These are phyloP conservation scores for Forpus xanthops DNA, from an alignment of 2,797 vertebrate genomes.

Conservation along the genomic window DNA sequence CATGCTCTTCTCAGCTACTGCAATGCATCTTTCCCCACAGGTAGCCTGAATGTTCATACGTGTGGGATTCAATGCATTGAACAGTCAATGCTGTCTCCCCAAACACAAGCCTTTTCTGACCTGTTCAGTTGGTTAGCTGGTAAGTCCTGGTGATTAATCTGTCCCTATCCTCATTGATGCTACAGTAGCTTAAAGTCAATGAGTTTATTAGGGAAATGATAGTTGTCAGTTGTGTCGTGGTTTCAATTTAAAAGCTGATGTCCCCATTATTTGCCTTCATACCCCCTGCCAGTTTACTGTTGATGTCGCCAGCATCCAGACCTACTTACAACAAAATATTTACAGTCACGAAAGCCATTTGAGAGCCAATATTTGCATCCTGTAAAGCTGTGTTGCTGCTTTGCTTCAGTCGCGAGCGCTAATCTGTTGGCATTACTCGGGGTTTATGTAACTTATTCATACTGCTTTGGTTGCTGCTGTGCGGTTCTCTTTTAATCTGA, in stretches of 20 bases:
- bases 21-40: background rate
- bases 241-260: conserved; percentile 28
- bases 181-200: background rate
- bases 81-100: background rate
- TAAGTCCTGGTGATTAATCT: background rate
- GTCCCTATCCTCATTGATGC: background rate
- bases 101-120: background rate
- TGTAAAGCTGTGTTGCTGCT: background rate
- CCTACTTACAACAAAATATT: conserved; percentile 49
- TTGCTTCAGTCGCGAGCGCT: background rate
- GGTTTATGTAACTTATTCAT: background rate
- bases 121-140: background rate
- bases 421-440: background rate
- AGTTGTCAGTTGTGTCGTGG: conserved; percentile 4
- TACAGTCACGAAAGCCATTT: background rate
- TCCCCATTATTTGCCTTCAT: conserved; percentile 5
- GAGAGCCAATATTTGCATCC: conserved; percentile 29
- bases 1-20: background rate
- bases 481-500: background rate
- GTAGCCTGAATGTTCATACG: background rate
- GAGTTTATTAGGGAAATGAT: conserved; percentile 37
- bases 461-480: background rate
- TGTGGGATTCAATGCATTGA: background rate
- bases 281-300: conserved; percentile 50
- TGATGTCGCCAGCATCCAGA: conserved; percentile 26